Base-by-base conservation (phyloP, 92 coral and sea anemone genomes). In the Epizoanthus fatuus region DNA sequence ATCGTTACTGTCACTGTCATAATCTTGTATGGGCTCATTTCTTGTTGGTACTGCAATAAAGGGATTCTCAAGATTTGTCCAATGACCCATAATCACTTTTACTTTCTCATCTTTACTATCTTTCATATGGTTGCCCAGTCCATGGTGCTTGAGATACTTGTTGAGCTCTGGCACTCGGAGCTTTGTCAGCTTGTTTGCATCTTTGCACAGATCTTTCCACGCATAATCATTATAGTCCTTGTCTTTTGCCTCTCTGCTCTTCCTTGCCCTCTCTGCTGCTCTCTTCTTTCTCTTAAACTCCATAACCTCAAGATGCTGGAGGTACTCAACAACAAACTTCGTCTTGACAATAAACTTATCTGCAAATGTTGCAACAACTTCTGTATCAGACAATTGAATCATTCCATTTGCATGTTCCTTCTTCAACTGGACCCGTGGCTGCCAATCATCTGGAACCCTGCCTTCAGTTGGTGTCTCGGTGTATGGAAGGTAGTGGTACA, bases 401-500 rank as follows among this genome's bases (percentile, higher is more conserved):
- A 60, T 85, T 19, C 89, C 89, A 70, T 71, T 74, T 49, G 44
- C 57, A 64, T 55, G 83, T 49, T 73, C 74, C 60, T 84, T 89
- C 77, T 69, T 89, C 81, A 89, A 70, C 87, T 75, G 90, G 16
- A 60, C 82, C 79, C 90, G 71, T 11, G 84, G 84, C 87, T 90
- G 80, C 81, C 74, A 84, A 70, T 84, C 92, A 38, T 87, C 80
- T 79, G 66, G 60, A 22, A 54, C 35, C 20, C 90, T 78, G n/a
- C 81, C 80, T 51, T 80, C 80, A 22, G 38, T 80, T 37, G 84
- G 84, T 60, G 84, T 79, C 54, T 79, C 53, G 58, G 60, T 65
- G 52, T 62, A 65, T 75, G 79, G 84, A 49, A 35, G 74, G 85
- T 78, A 77, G 56, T 22, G 25, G 86, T 87, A 81, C 69, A 56